A percentile compares a stretch with the other conserved stretches of the same genome.
Conservation (phyloP, 2,113 vertebrate species). For the Brachyhypopomus occidentalis region DNA sequence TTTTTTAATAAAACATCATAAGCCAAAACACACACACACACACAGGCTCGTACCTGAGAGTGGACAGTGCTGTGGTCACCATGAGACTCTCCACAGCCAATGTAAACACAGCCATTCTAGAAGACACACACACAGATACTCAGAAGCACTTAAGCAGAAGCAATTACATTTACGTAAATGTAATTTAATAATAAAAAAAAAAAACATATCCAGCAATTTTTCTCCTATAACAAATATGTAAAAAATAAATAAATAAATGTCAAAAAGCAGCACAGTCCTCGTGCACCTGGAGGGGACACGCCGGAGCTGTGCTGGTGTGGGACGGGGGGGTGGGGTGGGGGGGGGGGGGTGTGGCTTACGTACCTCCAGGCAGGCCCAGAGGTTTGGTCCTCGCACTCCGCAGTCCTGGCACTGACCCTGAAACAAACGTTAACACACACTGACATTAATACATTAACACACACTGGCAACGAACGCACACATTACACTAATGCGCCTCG, state of each 20-base stretch:
- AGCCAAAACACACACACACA: too few species aligned
- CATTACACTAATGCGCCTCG: background rate
- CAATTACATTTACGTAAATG: background rate
- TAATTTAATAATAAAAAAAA: background rate
- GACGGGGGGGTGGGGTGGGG: too few species aligned
- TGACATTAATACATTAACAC: too few species aligned
- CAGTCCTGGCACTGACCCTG: slow-evolving; percentile 96
- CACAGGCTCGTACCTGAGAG: slow-evolving; percentile 82
- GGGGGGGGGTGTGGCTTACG: slow-evolving; percentile 42
- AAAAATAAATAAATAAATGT: background rate
- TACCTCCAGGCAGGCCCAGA: slow-evolving; percentile 98
- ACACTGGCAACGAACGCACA: background rate
- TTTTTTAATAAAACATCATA: too few species aligned
- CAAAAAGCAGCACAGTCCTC: too few species aligned
- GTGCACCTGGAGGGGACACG: too few species aligned
- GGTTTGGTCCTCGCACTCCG: slow-evolving; percentile 93
- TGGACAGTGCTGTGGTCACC: slow-evolving; percentile 96
- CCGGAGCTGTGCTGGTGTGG: too few species aligned
- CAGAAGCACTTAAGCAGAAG: slow-evolving; percentile 22
- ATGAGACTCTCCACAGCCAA: slow-evolving; percentile 96
- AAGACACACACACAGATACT: slow-evolving; percentile 2
- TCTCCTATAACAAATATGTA: background rate
- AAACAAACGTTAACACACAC: slow-evolving; percentile 1
- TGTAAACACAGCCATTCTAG: slow-evolving; percentile 90
- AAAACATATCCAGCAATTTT: background rate